phyloP scores from a whole-genome alignment of 1,140 invertebrate species.

The Galendromus occidentalis region DNA sequence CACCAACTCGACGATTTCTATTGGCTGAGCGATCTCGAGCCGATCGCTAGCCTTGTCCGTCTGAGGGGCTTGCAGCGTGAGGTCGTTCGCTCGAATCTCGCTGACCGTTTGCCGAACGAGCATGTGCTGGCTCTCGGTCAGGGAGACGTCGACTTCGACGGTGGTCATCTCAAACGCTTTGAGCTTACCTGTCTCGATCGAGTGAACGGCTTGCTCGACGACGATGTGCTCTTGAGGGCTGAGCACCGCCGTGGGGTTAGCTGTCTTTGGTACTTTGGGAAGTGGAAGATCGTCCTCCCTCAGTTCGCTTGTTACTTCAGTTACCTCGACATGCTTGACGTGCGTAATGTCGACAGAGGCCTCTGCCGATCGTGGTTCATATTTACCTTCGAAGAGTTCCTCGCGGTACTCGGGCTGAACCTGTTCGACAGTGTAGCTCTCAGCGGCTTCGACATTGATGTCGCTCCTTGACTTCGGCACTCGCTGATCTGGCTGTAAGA shows the following conservation, averaged over 20 bases:
- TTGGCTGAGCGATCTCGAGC: conserved; percentile 2
- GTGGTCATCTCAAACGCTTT: neutral
- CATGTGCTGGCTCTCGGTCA: conserved; percentile 12
- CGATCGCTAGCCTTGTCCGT: conserved; percentile 10
- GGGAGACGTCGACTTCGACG: neutral
- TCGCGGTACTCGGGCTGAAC: conserved; percentile 13
- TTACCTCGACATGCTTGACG: conserved; percentile 13
- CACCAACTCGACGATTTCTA: neutral
- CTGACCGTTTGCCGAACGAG: neutral
- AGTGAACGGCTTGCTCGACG: conserved; percentile 17
- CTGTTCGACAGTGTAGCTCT: conserved; percentile 16
- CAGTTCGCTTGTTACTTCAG: conserved; percentile 9
- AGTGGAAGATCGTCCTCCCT: conserved; percentile 8
- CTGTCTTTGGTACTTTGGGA: neutral
- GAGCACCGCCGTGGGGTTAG: neutral
- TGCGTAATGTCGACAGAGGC: neutral
- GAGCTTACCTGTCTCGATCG: neutral
- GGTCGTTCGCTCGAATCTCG: conserved; percentile 6
- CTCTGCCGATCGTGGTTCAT: conserved; percentile 11
- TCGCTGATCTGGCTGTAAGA: conserved; percentile 14
- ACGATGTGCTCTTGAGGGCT: conserved; percentile 11
- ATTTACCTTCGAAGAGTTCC: conserved; percentile 13
- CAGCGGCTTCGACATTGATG: conserved; percentile 13
- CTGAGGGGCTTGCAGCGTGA: neutral
- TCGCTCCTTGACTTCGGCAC: conserved; percentile 14